Conservation (phyloP, 2,888 invertebrate species). For the Anoplius nigerrimus region DNA sequence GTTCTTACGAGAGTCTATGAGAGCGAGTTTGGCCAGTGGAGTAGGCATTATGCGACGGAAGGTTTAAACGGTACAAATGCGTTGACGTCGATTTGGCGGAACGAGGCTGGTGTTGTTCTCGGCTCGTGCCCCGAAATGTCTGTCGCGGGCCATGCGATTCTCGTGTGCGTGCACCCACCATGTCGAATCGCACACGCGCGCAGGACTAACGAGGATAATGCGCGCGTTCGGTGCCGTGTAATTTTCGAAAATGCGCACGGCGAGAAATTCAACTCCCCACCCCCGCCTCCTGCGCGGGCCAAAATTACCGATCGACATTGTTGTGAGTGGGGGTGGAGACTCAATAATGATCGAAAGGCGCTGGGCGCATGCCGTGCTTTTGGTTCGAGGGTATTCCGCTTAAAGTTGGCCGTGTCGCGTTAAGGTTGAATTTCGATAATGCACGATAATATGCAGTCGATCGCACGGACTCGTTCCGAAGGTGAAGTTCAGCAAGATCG, state of each 20-base stretch:
- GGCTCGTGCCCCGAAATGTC: slow-evolving; percentile 7
- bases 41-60: not conserved
- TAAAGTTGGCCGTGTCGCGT: no score
- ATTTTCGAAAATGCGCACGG: slow-evolving; percentile 49
- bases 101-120: not conserved
- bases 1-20: not conserved
- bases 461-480: slow-evolving; percentile 1
- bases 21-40: not conserved
- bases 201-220: slow-evolving; percentile 40
- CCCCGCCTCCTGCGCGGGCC: slow-evolving; percentile 15
- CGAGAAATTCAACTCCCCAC: slow-evolving; percentile 48
- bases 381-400: not conserved
- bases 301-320: slow-evolving; percentile 25
- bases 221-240: slow-evolving; percentile 42
- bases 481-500: no score
- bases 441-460: no score
- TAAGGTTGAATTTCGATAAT: no score
- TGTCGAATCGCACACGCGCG: slow-evolving; percentile 22
- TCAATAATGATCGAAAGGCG: slow-evolving; percentile 32
- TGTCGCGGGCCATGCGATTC: slow-evolving; percentile 32
- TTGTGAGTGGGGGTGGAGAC: slow-evolving; percentile 7
- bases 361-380: slow-evolving; percentile 30
- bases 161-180: slow-evolving; percentile 7
- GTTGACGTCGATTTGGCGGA: not conserved
- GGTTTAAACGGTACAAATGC: not conserved